Evolutionary conservation across 2,113 vertebrate species (phyloP).

Genomic region (Callorhinus ursinus): DNA sequence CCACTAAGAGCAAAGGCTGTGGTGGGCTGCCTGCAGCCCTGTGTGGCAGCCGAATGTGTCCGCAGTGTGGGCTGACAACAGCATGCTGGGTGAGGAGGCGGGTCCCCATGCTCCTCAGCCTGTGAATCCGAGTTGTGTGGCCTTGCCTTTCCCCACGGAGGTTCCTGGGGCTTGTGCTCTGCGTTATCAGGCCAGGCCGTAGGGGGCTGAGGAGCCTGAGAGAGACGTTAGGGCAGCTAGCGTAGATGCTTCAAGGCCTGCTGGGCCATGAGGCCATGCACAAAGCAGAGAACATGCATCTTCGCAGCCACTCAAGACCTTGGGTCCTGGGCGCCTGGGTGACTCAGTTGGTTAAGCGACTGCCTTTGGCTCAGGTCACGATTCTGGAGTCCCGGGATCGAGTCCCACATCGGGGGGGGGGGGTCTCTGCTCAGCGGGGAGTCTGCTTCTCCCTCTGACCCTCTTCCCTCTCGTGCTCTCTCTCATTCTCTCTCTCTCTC

Average conservation of each 20-base stretch:
- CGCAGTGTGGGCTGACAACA: background rate
- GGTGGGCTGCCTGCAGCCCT: background rate
- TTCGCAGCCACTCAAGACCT: background rate
- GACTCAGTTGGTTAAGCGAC: too few species aligned
- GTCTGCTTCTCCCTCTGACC: too few species aligned
- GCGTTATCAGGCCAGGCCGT: background rate
- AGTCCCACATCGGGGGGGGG: too few species aligned
- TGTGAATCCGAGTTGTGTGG: background rate
- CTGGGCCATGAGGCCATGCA: background rate
- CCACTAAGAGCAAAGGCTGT: background rate
- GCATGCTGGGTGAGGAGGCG: background rate
- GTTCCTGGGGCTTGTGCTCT: background rate
- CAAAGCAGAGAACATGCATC: background rate
- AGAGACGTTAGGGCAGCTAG: background rate
- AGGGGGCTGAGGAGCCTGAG: background rate
- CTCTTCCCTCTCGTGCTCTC: too few species aligned
- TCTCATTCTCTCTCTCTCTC: too few species aligned
- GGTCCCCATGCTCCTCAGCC: background rate
- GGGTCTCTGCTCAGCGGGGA: too few species aligned
- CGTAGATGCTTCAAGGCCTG: background rate
- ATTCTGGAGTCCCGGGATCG: too few species aligned
- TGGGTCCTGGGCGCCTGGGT: background rate
- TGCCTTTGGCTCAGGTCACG: too few species aligned
- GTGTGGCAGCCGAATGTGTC: background rate
- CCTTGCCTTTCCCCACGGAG: background rate